A percentile compares a stretch with the other conserved stretches of the same genome.
These are phyloP conservation scores for Cladorhizidae sp. DNA, from an alignment of 37 sponge, comb jelly and placozoan genomes.

Conservation along the genomic window DNA sequence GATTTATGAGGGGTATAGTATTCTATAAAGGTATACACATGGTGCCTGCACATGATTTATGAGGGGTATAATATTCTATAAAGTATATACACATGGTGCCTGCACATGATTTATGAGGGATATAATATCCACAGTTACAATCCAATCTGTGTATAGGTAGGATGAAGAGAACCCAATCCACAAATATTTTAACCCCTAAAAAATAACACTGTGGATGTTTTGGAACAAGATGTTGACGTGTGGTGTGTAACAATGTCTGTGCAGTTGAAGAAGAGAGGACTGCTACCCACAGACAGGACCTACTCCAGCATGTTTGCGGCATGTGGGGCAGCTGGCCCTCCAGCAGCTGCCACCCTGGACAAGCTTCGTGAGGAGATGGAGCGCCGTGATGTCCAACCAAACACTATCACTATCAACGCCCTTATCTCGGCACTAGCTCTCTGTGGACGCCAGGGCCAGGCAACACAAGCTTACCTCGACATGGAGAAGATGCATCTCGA, in stretches of 20 bases:
- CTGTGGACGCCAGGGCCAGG: slow-evolving; percentile 39
- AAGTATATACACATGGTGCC: too few species aligned
- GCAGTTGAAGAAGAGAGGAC: slow-evolving; percentile 69
- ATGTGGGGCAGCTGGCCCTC: slow-evolving; percentile 52
- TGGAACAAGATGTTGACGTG: too few species aligned
- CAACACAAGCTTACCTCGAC: slow-evolving; percentile 34
- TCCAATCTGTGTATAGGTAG: too few species aligned
- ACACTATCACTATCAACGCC: slow-evolving; percentile 59
- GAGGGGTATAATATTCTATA: too few species aligned
- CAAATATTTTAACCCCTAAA: too few species aligned
- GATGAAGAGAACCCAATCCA: too few species aligned
- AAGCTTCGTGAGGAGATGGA: slow-evolving; percentile 67
- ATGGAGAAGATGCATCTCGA: slow-evolving; percentile 17
- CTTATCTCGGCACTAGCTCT: slow-evolving; percentile 48
- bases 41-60: too few species aligned
- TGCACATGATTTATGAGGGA: too few species aligned
- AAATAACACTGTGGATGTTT: too few species aligned
- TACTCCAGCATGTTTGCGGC: slow-evolving; percentile 67
- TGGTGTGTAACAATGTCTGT: background rate
- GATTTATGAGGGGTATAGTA: too few species aligned
- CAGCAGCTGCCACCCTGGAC: slow-evolving; percentile 6
- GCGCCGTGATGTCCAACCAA: slow-evolving; percentile 43
- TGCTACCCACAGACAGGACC: slow-evolving; percentile 59
- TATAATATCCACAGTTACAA: too few species aligned
- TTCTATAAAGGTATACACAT: too few species aligned